These are phyloP conservation scores for Hofmannophila pseudospretella DNA, from an alignment of 2,888 invertebrate genomes.

Conservation along the genomic window DNA sequence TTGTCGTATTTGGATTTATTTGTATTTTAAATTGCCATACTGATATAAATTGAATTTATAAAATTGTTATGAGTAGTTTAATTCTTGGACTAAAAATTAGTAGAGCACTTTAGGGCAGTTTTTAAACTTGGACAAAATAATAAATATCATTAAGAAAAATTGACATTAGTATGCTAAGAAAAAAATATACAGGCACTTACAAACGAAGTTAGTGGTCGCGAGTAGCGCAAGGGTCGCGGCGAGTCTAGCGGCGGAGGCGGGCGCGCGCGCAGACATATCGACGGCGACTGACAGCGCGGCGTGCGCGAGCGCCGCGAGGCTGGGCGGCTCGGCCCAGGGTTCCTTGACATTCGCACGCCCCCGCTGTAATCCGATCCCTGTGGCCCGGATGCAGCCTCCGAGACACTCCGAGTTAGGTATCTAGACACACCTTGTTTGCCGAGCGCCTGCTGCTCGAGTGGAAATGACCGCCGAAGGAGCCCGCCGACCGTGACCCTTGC, in stretches of 20 bases:
- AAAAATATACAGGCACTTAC: conserved; percentile 40
- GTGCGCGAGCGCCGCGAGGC: conserved; percentile 9
- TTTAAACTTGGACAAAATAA: not conserved
- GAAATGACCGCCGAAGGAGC: conserved; percentile 45
- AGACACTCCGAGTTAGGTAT: conserved; percentile 62
- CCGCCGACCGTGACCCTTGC: conserved; percentile 63
- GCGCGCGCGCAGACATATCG: conserved; percentile 62
- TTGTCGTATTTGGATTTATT: conserved; percentile 5
- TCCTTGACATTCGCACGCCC: conserved; percentile 75
- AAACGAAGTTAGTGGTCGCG: conserved; percentile 27
- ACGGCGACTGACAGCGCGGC: conserved; percentile 21
- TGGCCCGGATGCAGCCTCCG: conserved; percentile 74
- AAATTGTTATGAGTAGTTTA: too few species aligned
- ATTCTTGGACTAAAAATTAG: too few species aligned
- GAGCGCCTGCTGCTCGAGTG: conserved; percentile 43
- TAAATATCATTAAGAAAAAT: too few species aligned
- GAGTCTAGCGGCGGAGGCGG: conserved; percentile 23
- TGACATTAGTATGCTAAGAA: too few species aligned
- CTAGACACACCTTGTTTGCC: conserved; percentile 62
- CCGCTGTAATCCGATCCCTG: conserved; percentile 59
- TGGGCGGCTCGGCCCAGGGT: conserved; percentile 40
- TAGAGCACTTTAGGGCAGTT: not conserved
- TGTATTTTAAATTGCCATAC: too few species aligned
- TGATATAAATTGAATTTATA: too few species aligned
- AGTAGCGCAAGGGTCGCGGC: conserved; percentile 26